Conservation (phyloP, 1,140 invertebrate species). For the Orchestia grillus region DNA sequence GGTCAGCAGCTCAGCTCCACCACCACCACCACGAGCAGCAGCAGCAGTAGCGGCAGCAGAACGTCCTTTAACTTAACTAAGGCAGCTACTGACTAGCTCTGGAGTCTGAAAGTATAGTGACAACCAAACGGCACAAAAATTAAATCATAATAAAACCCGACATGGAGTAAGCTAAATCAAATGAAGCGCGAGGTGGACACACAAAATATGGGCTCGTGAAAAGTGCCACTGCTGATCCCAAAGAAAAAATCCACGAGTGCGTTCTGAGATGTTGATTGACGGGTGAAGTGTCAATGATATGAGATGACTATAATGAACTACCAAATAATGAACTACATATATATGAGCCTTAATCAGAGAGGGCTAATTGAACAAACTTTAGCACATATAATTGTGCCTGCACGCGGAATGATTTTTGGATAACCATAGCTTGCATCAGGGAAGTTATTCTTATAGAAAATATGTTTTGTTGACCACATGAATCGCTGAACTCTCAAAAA, state of each 20-base stretch:
- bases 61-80: not conserved
- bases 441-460: too few relatives aligned
- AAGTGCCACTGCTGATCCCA: not conserved
- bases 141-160: not conserved
- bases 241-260: not conserved
- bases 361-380: not conserved
- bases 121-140: not conserved
- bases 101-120: not conserved
- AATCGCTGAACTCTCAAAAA: too few relatives aligned
- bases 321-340: not conserved
- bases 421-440: too few relatives aligned
- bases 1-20: not conserved
- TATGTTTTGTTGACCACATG: too few relatives aligned
- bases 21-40: not conserved
- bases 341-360: not conserved
- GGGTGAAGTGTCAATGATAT: not conserved
- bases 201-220: not conserved
- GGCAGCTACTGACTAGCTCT: constrained; percentile 15
- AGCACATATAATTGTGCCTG: not conserved
- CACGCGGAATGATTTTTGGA: not conserved
- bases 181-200: not conserved
- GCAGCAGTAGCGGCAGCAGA: not conserved
- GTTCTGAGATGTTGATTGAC: not conserved
- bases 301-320: not conserved
- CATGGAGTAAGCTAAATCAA: not conserved